Evolutionary conservation across 2,797 vertebrate species (phyloP).

Genomic region (Parauchenoglanis punctatus): DNA sequence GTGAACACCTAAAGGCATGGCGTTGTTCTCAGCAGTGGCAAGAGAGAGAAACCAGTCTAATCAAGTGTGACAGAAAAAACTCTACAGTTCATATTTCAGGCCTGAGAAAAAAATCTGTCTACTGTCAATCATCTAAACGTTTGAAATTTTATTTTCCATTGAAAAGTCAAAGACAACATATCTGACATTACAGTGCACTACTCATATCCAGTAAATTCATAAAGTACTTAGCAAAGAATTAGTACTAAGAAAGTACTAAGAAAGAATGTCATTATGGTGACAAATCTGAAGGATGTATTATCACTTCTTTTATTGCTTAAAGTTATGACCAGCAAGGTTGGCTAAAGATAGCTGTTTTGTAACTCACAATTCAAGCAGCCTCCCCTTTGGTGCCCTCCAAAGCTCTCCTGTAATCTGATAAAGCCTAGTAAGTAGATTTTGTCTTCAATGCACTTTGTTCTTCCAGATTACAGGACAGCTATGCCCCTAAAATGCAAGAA

Average conservation of each 20-base stretch:
- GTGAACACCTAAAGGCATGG: conserved; percentile 24
- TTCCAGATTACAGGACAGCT: no score
- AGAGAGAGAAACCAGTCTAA: conserved; percentile 24
- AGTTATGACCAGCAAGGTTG: neutral
- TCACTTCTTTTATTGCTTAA: neutral
- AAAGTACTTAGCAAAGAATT: neutral
- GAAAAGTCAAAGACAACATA: neutral
- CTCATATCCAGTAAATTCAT: neutral
- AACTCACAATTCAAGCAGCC: neutral
- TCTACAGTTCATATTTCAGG: neutral
- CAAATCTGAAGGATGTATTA: neutral
- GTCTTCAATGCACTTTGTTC: no score
- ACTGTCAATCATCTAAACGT: neutral
- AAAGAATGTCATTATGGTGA: neutral
- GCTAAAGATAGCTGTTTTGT: neutral
- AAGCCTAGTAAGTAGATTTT: no score
- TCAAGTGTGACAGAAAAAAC: conserved; percentile 13
- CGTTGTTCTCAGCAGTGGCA: conserved; percentile 13
- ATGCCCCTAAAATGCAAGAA: neutral
- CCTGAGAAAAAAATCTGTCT: neutral
- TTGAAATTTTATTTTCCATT: neutral
- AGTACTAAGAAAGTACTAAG: no score
- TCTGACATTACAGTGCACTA: neutral
- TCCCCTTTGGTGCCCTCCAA: neutral
- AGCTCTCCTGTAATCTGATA: no score